Base-by-base conservation (phyloP, 2,888 invertebrate species). In the Heliconius ismenius region DNA sequence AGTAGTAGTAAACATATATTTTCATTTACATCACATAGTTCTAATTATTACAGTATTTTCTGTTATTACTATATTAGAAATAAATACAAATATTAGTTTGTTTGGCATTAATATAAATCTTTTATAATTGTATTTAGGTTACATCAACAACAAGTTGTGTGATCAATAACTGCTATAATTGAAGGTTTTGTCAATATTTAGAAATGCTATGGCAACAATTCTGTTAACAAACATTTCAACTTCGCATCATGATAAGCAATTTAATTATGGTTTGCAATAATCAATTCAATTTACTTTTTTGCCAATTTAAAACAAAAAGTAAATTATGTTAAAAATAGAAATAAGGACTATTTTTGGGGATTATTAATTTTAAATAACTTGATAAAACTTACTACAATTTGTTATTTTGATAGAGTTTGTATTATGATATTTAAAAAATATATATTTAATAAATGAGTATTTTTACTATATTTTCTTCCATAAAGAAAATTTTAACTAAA, bases 161-260 rank as follows among this genome's bases (percentile, higher is more conserved):
- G 58, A 70, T 70, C 58, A 70, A 70, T 70, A 70, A 70, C 32
- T 36, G 36, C 58, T 39, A 24, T 13, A 72, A 36, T 79, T 73
- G 78, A 78, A 62, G 67, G 74, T 79, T 74, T 73, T 49, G 13
- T 78, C 74, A 78, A 79, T 79, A 78, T 58, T 43, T 26, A 26
- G 13, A 28, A n/a, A 58, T 36, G 54, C 58, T 58, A 32, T 82
- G 81, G 83, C 81, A 84, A 85, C 84, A 24, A 81, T 78, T 84
- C 82, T 83, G 84, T 86, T 84, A 82, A 82, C 81, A 65, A 74
- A 24, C 73, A 62, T 43, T 75, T 76, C 36, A 24, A 72, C 39
- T 70, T 72, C n/a, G 39, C 54, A 54, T 54, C 54, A 63, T 43
- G 79, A 78, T 79, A 78, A 78, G 79, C 76, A 73, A 36, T 76